These are phyloP conservation scores for Popillia japonica DNA, from an alignment of 1,140 invertebrate species.

Conservation along the genomic window DNA sequence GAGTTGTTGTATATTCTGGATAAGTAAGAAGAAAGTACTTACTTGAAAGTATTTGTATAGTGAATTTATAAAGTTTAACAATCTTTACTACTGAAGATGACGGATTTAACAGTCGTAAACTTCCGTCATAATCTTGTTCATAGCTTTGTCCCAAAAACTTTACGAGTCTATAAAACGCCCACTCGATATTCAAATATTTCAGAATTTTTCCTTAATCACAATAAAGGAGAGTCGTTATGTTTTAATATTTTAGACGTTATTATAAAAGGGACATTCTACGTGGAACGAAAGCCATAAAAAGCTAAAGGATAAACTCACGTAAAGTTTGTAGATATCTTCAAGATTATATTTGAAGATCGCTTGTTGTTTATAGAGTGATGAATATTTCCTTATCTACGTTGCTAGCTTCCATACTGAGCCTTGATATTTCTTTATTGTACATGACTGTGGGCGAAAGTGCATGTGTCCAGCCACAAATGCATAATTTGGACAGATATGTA, in stretches of 20 bases:
- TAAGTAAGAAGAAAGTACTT: too few species aligned
- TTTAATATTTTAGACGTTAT: constrained; percentile 9
- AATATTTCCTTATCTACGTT: too few species aligned
- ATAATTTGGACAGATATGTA: too few species aligned
- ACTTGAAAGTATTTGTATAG: too few species aligned
- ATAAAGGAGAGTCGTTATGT: background rate
- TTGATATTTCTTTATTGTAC: too few species aligned
- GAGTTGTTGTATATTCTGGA: too few species aligned
- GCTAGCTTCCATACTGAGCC: too few species aligned
- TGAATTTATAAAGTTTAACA: too few species aligned
- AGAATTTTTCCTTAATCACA: constrained; percentile 29
- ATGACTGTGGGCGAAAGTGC: too few species aligned
- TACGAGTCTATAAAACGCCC: constrained; percentile 1
- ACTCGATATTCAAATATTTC: constrained; percentile 29
- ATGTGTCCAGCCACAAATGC: too few species aligned
- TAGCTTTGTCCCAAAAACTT: background rate
- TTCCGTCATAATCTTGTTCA: background rate
- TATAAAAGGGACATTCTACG: background rate
- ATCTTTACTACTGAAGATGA: background rate
- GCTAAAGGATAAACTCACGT: background rate
- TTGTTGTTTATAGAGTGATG: background rate
- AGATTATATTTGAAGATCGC: too few species aligned
- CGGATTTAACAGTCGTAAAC: constrained; percentile 4
- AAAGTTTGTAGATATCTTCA: background rate
- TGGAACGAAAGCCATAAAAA: background rate